Evolutionary conservation across 2,888 invertebrate species (phyloP).

Genomic region (Kryphioiulus occultus): DNA sequence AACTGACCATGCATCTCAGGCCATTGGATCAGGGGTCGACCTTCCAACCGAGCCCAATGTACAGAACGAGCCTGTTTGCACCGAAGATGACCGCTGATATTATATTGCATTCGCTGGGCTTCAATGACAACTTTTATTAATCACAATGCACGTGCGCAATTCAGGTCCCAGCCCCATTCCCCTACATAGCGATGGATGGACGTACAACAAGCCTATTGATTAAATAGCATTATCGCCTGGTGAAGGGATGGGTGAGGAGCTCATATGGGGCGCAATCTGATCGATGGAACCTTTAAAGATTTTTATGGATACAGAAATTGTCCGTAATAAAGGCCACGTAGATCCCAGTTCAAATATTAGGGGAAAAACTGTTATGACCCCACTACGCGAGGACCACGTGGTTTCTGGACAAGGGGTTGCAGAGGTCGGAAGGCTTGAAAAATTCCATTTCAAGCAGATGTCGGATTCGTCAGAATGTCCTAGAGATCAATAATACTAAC

Average conservation of each 20-base stretch:
- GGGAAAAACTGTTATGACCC: background rate
- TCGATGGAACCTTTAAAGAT: background rate
- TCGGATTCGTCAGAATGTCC: background rate
- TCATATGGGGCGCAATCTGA: background rate
- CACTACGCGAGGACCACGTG: background rate
- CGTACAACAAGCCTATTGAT: background rate
- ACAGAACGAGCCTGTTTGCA: background rate
- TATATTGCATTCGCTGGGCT: background rate
- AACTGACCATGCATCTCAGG: no score
- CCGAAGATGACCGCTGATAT: background rate
- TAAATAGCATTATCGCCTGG: slow-evolving; percentile 8
- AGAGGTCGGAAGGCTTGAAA: background rate
- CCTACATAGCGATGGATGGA: background rate
- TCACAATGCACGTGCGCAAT: background rate
- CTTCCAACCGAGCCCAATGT: background rate
- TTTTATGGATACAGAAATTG: slow-evolving; percentile 11
- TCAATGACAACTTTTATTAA: slow-evolving; percentile 13
- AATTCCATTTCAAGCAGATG: background rate
- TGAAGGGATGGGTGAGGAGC: slow-evolving; percentile 3
- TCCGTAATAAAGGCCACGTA: background rate
- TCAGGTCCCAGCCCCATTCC: no score
- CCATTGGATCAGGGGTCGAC: background rate
- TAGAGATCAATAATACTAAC: background rate
- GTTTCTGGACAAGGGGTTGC: background rate
- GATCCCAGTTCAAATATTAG: slow-evolving; percentile 1